phyloP scores from a whole-genome alignment of 1,140 invertebrate genomes.

The Trypoxylus dichotomus region DNA sequence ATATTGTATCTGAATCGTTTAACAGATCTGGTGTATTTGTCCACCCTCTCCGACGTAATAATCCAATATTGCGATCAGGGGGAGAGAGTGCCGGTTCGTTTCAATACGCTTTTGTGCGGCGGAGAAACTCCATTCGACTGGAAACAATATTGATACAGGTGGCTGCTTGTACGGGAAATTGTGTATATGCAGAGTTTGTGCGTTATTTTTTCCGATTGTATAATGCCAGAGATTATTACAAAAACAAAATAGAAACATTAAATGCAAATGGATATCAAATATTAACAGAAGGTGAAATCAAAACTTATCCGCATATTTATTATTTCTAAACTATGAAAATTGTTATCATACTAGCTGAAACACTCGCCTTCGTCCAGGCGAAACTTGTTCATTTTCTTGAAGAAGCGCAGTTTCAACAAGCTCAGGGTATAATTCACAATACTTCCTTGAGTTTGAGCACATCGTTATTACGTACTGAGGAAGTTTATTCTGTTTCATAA shows the following conservation, averaged over 20 bases:
- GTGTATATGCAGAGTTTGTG: neutral
- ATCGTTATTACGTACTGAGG: too few species aligned
- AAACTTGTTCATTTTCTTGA: too few species aligned
- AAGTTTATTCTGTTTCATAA: too few species aligned
- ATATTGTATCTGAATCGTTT: conserved; percentile 20
- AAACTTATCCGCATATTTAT: too few species aligned
- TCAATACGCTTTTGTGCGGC: neutral
- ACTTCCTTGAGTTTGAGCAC: too few species aligned
- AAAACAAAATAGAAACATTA: neutral
- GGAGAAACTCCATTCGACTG: conserved; percentile 9
- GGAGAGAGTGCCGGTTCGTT: neutral
- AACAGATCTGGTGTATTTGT: conserved; percentile 8
- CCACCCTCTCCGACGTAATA: conserved; percentile 9
- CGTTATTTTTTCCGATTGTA: neutral
- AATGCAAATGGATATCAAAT: neutral
- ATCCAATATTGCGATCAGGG: neutral
- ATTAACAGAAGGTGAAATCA: neutral
- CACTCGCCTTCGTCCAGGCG: too few species aligned
- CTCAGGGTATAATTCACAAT: too few species aligned
- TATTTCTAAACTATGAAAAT: too few species aligned
- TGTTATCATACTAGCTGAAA: too few species aligned
- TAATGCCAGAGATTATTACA: neutral
- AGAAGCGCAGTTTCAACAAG: too few species aligned
- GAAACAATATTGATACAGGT: conserved; percentile 30
- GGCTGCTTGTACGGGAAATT: conserved; percentile 8